These are phyloP conservation scores for Papilio glaucus DNA, from an alignment of 1,140 invertebrate species.

Conservation along the genomic window DNA sequence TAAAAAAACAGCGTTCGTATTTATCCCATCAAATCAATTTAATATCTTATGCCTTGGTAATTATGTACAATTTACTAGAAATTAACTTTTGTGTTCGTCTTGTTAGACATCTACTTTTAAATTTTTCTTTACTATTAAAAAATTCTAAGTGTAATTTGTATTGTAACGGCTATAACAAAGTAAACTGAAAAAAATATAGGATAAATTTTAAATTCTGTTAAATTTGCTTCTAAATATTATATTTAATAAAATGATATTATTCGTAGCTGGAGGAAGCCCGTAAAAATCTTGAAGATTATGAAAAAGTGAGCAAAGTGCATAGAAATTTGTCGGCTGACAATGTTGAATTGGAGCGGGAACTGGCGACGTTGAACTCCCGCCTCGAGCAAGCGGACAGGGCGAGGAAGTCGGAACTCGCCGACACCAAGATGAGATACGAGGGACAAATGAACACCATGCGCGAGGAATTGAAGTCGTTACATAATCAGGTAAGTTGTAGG, in stretches of 20 bases:
- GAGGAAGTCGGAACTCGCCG: constrained; percentile 92
- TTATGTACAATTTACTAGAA: too few species aligned
- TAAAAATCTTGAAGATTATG: constrained; percentile 93
- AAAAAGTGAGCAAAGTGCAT: constrained; percentile 92
- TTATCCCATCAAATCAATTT: too few species aligned
- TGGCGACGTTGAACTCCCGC: constrained; percentile 88
- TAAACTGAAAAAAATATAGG: not conserved
- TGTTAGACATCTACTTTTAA: too few species aligned
- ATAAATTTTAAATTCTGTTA: not conserved
- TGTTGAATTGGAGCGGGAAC: constrained; percentile 89
- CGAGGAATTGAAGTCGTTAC: constrained; percentile 93
- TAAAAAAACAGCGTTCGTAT: too few species aligned
- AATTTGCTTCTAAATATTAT: not conserved
- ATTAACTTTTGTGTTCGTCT: too few species aligned
- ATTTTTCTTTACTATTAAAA: too few species aligned
- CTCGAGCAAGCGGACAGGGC: constrained; percentile 91
- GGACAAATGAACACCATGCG: constrained; percentile 92
- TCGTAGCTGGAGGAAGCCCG: constrained; percentile 93
- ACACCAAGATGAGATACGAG: constrained; percentile 95
- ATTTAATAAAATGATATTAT: too few species aligned
- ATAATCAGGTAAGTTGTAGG: constrained; percentile 89
- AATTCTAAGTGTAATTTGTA: too few species aligned
- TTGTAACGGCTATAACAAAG: too few species aligned
- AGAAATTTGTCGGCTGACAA: constrained; percentile 90
- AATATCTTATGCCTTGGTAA: too few species aligned